These are phyloP conservation scores for Heterotis niloticus DNA, from an alignment of 2,113 vertebrate species.

Conservation along the genomic window DNA sequence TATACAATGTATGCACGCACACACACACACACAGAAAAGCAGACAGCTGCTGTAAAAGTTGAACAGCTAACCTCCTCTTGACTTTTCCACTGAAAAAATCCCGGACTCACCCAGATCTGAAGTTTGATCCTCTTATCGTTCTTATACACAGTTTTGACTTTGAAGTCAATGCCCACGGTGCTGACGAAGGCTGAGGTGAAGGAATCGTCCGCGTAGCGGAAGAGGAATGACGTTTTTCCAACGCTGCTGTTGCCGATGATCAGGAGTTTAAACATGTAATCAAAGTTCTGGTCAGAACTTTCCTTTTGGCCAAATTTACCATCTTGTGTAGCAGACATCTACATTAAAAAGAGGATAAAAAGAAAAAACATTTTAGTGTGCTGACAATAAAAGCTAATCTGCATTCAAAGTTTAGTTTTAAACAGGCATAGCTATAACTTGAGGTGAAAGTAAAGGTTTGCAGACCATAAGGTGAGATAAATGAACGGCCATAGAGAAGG, in stretches of 20 bases:
- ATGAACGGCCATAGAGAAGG: too few relatives aligned
- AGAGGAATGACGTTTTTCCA: constrained; percentile 90
- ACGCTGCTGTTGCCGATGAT: constrained; percentile 94
- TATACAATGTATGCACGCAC: too few relatives aligned
- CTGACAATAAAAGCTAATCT: neutral
- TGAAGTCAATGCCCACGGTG: constrained; percentile 97
- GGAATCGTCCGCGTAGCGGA: constrained; percentile 93
- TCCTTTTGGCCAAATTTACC: constrained; percentile 78
- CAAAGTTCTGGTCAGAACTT: constrained; percentile 86
- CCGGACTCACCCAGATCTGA: constrained; percentile 86
- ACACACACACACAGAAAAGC: neutral
- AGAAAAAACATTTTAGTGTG: constrained; percentile 10
- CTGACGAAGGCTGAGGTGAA: constrained; percentile 97
- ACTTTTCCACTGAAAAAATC: too few relatives aligned
- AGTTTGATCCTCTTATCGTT: constrained; percentile 98
- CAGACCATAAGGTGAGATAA: too few relatives aligned
- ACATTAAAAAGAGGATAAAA: constrained; percentile 39
- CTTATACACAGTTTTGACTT: constrained; percentile 97
- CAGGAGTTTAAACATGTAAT: constrained; percentile 92
- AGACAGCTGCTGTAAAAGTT: neutral
- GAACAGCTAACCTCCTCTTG: too few relatives aligned
- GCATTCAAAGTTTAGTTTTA: neutral
- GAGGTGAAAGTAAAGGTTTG: too few relatives aligned
- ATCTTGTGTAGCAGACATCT: constrained; percentile 88
- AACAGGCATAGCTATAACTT: too few relatives aligned